Percentiles rank a stretch among this genome's conserved stretches.
phyloP scores from a whole-genome alignment of 2,888 invertebrate species.

The Stenolophus ochropezus region DNA sequence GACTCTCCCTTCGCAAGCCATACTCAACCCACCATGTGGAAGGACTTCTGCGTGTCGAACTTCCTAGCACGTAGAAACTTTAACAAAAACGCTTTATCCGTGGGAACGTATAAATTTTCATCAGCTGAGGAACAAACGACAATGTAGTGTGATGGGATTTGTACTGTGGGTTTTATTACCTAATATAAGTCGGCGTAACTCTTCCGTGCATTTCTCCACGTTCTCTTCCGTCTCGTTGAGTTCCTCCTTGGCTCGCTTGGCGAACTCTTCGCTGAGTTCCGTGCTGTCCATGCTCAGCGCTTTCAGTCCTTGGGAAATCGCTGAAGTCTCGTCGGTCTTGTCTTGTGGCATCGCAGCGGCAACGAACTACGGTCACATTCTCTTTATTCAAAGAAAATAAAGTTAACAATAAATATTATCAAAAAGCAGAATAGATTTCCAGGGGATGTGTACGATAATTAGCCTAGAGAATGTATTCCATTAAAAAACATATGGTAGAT shows the following conservation, averaged over 20 bases:
- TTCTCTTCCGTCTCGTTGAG: conserved; percentile 70
- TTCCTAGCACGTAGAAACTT: conserved; percentile 77
- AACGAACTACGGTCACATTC: background rate
- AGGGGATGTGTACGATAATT: too few species aligned
- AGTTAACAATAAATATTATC: too few species aligned
- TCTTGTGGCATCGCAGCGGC: conserved; percentile 5
- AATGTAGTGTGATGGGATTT: background rate
- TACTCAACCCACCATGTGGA: conserved; percentile 70
- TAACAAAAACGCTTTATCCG: conserved; percentile 76
- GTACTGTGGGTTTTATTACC: conserved; percentile 64
- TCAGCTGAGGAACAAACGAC: conserved; percentile 67
- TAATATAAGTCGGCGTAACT: conserved; percentile 67
- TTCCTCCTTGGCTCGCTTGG: conserved; percentile 69
- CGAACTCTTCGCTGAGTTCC: conserved; percentile 43
- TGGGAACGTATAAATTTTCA: conserved; percentile 71
- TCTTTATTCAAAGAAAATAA: too few species aligned
- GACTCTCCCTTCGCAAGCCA: background rate
- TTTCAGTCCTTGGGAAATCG: background rate
- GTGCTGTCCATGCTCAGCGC: conserved; percentile 11
- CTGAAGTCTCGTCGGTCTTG: background rate
- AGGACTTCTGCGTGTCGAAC: conserved; percentile 73
- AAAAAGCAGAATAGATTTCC: too few species aligned
- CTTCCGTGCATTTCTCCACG: conserved; percentile 68
- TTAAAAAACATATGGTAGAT: too few species aligned
- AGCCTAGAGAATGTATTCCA: too few species aligned